Evolutionary conservation across 1,140 invertebrate genomes (phyloP).

Genomic region (Temnothorax curvispinosus): DNA sequence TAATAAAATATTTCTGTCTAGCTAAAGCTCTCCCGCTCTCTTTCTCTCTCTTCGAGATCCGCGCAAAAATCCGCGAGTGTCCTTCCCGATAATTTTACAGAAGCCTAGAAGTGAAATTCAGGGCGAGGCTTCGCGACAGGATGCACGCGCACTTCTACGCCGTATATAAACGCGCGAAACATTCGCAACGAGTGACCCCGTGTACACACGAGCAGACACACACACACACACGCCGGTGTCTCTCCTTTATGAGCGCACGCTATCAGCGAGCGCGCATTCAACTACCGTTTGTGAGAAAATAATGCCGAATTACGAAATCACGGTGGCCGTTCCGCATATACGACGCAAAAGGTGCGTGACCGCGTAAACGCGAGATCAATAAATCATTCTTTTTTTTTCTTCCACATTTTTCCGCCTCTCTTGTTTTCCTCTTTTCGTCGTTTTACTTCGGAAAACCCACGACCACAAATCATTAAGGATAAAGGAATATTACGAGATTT

Average conservation of each 20-base stretch:
- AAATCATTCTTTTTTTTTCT: background rate
- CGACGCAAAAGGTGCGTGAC: slow-evolving; percentile 53
- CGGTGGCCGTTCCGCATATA: background rate
- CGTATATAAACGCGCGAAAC: slow-evolving; percentile 29
- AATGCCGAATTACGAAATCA: slow-evolving; percentile 64
- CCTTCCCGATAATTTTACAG: background rate
- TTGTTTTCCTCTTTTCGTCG: background rate
- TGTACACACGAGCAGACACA: too few species aligned
- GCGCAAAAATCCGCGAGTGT: background rate
- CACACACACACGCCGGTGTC: background rate
- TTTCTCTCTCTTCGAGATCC: background rate
- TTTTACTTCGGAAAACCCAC: background rate
- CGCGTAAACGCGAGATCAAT: slow-evolving; percentile 15
- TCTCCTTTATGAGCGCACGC: slow-evolving; percentile 23
- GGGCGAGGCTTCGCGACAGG: slow-evolving; percentile 44
- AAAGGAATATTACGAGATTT: background rate
- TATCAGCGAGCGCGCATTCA: slow-evolving; percentile 18
- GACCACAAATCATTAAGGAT: background rate
- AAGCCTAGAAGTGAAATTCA: slow-evolving; percentile 57
- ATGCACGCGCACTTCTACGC: slow-evolving; percentile 48
- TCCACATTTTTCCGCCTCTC: background rate
- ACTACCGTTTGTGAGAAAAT: slow-evolving; percentile 59
- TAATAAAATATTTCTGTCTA: background rate
- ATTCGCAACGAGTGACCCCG: slow-evolving; percentile 19
- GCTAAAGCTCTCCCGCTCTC: background rate